Evolutionary conservation across 1,140 invertebrate genomes (phyloP), one percentile per base, ranked within the genome.

Genomic region (Bathynomus jamesi): DNA sequence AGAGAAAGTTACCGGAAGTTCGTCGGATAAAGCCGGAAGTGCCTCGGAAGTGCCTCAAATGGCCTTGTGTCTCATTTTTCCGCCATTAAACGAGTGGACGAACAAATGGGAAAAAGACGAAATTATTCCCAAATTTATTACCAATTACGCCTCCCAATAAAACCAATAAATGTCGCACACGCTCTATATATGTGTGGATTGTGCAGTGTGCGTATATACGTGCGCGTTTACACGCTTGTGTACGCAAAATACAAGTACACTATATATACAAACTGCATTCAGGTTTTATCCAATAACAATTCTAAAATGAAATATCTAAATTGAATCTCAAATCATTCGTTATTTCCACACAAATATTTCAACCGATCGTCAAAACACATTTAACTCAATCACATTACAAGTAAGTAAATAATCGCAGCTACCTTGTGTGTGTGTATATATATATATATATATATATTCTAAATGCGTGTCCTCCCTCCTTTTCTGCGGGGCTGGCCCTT

Each of bases 81-180:
- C 40, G 40, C 40, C 40, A 21, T 53, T 53, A 53, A 53, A 53
- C 40, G 40, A 53, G 40, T 21, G 11, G 40, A 11, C 2, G 40
- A 53, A 53, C 40, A 53, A 53, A 53, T 53, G 40, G 40, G 40
- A 53, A 53, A 53, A 53, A 53, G 40, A 53, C 40, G 40, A 53
- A 53, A 2, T 53, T 53, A 53, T 53, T 53, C 40, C 40, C 40
- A 21, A 53, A 53, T 53, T 53, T 53, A 53, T 53, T 53, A 53
- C 40, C 40, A 53, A 53, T 53, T 53, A 53, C 40, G 21, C 21
- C 11, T 53, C 40, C 40, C 40, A 3, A 53, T 53, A 53, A 53
- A 53, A 53, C 40, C 40, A 17, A 53, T 53, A 53, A 53, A 53
- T 53, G 40, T 53, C 40, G 40, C 40, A 53, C 40, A 53, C 5